Percentiles rank a stretch among this genome's conserved stretches.
Conservation (phyloP, 2,113 vertebrate genomes). For the Hassar affinis region DNA sequence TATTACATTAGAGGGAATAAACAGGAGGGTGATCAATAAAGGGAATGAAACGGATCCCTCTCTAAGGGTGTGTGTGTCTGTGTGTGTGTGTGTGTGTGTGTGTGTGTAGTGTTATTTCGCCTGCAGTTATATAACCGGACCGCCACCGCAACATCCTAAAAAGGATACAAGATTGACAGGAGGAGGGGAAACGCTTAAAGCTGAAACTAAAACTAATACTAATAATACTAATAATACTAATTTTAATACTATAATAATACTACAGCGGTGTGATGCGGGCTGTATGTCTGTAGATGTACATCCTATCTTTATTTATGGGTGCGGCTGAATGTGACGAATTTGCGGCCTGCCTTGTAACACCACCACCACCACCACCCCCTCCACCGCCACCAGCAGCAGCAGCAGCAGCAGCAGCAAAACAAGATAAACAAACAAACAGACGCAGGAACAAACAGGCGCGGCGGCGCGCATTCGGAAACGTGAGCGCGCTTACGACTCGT, state of each 20-base stretch:
- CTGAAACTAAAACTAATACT: neutral
- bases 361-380: too few relatives aligned
- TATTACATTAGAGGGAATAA: slow-evolving; percentile 27
- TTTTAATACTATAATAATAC: too few relatives aligned
- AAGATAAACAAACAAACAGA: neutral
- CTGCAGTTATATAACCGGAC: slow-evolving; percentile 70
- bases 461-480: neutral
- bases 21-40: slow-evolving; percentile 57
- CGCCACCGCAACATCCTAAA: slow-evolving; percentile 42
- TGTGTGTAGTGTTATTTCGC: slow-evolving; percentile 64
- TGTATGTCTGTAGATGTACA: neutral
- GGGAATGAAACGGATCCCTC: slow-evolving; percentile 64
- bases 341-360: slow-evolving; percentile 1
- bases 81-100: neutral
- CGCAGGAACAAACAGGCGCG: neutral
- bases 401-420: neutral
- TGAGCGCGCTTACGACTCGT: neutral
- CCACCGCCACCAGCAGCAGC: neutral
- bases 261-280: neutral
- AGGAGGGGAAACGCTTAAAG: neutral
- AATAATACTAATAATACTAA: neutral
- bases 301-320: slow-evolving; percentile 23
- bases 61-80: slow-evolving; percentile 52
- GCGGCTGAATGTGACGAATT: slow-evolving; percentile 1
- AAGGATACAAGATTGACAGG: slow-evolving; percentile 56